Base-by-base conservation (phyloP, 2,888 invertebrate genomes). In the Agrypnus murinus region DNA sequence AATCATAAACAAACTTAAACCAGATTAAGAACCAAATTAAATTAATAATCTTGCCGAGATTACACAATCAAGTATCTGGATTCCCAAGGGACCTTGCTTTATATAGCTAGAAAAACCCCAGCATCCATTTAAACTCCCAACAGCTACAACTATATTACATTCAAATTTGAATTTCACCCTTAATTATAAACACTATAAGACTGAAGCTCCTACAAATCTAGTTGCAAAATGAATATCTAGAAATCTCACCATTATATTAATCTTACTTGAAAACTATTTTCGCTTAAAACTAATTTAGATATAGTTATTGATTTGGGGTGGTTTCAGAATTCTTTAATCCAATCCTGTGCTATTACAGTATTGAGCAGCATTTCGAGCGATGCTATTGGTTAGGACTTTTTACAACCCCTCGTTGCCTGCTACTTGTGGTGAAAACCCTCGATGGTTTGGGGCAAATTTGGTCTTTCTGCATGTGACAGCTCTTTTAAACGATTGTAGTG, bases 381-480 rank as follows among this genome's bases (percentile, higher is more conserved):
- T 34, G 3, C 12, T 38, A 64, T 69, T 69, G 69, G 69, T 17
- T 15, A 7, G 14, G 5, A 36, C 3, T 7, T 17, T 38, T 66
- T 25, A 1, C 53, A 34, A n/a, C n/a, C 50, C 50, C 53, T 48
- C 6, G 5, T 6, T 7, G 19, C n/a, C n/a, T n/a, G n/a, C n/a
- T n/a, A n/a, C n/a, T n/a, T n/a, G n/a, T n/a, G n/a, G n/a, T n/a
- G n/a, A n/a, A n/a, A n/a, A n/a, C n/a, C n/a, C n/a, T n/a, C n/a
- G 14, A 34, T 25, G 10, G 34, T 34, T 40, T 17, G 25, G 19
- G 34, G n/a, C 31, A n/a, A 36, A 12, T 32, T 62, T 40, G 40
- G 8, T 53, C 17, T 67, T 55, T 76, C 74, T 82, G 82, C 67
- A 72, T 59, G 32, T 80, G 82, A 80, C 81, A 81, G 79, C 71